Evolutionary conservation across 1,140 invertebrate species (phyloP), one percentile per base, ranked within the genome.

Genomic region (Drosophila jambulina): DNA sequence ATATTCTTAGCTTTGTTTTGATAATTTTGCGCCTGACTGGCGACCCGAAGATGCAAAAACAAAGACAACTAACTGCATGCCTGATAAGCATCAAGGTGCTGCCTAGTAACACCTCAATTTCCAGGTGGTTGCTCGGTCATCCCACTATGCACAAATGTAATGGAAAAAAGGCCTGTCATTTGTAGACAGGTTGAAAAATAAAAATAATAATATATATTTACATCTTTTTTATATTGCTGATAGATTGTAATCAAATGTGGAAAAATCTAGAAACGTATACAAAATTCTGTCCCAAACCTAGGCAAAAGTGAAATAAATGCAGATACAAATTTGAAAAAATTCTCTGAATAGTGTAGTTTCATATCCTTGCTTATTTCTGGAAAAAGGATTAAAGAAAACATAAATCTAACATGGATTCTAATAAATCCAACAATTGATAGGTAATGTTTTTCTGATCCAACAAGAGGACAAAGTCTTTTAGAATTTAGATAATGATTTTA

Each of bases 1-100:
- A 53, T 76, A 76, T 76, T 76, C 76, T 67, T 76, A 76, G 74
- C 61, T 32, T 29, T 32, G 8, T 34, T 36, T 23, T 76, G 74
- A 76, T 76, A 76, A 76, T 34, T 46, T 51, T 75, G 68, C 58
- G 57, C 36, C 59, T 19, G 63, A 32, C 23, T 19, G 27, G 7
- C 12, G 67, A 51, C 53, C 45, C 12, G n/a, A n/a, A n/a, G n/a
- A 36, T 34, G 25, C 29, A 43, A 60, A 36, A 71, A 71, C 46
- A 53, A 65, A 57, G 53, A 21, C 32, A 54, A 36, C 36, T 25
- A 17, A 23, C 29, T 72, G 51, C 54, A 75, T 23, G 38, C 51
- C 49, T 76, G 51, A 54, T 54, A 54, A 54, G 51, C 51, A 75
- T 75, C 51, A 53, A 48, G 45, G 7, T 17, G 7, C 45, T 49